Evolutionary conservation across 1,140 invertebrate genomes (phyloP).

Genomic region (Euglossa dilemma): DNA sequence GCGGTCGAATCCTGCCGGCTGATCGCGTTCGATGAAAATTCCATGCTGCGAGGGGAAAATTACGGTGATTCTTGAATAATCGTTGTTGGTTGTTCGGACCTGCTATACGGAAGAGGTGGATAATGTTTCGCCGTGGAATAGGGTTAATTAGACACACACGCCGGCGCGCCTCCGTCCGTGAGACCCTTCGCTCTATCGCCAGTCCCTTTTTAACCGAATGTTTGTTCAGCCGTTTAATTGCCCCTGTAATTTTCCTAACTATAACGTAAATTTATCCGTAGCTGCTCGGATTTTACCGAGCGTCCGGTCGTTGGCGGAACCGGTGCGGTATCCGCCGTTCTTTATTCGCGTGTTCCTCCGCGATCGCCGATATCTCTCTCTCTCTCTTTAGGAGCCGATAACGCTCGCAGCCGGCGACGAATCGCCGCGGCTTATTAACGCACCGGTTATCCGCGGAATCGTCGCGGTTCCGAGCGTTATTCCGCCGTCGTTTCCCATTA

Average conservation of each 20-base stretch:
- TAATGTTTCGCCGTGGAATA: background rate
- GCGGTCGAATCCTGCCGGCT: background rate
- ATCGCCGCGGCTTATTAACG: too few species aligned
- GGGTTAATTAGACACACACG: background rate
- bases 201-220: background rate
- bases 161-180: too few species aligned
- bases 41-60: background rate
- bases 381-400: too few species aligned
- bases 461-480: background rate
- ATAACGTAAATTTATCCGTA: too few species aligned
- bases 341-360: background rate
- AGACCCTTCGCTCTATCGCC: too few species aligned
- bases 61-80: constrained; percentile 2
- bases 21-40: constrained; percentile 4
- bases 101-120: background rate
- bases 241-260: too few species aligned
- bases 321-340: too few species aligned
- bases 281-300: background rate
- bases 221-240: too few species aligned
- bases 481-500: constrained; percentile 33
- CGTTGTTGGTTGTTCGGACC: background rate
- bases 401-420: too few species aligned
- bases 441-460: background rate
- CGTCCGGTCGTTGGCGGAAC: background rate
- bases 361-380: too few species aligned